Conservation (phyloP, 2,113 vertebrate species). For the Lanius collurio region DNA sequence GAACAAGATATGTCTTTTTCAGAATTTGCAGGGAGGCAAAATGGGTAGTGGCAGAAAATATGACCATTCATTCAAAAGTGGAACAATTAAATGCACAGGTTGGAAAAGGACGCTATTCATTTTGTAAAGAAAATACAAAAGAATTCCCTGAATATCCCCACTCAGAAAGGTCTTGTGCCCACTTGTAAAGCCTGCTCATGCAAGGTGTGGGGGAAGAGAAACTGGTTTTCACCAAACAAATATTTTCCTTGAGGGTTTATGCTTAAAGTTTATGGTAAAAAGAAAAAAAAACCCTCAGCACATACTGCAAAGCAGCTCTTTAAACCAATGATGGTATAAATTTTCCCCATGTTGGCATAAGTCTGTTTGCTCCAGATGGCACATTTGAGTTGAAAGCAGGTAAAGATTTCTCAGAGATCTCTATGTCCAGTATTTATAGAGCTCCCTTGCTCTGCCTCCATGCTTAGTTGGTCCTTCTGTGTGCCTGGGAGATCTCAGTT, state of each 20-base stretch:
- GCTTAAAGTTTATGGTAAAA: not conserved
- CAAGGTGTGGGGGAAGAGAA: not conserved
- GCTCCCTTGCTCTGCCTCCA: not conserved
- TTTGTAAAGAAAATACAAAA: not conserved
- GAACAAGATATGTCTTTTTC: constrained; percentile 28
- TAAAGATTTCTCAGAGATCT: constrained; percentile 1
- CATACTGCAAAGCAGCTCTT: not conserved
- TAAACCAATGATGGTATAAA: not conserved
- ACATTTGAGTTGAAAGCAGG: constrained; percentile 6
- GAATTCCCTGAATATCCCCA: not conserved
- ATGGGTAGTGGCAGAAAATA: not conserved
- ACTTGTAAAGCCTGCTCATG: not conserved
- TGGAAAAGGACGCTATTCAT: not conserved
- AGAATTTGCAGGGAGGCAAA: constrained; percentile 10
- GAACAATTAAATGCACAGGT: not conserved
- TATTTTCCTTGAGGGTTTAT: not conserved
- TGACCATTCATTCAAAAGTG: not conserved
- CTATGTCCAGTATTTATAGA: not conserved
- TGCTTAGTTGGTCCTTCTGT: not conserved
- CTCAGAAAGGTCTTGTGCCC: not conserved
- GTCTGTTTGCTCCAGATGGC: constrained; percentile 32
- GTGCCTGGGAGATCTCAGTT: not conserved
- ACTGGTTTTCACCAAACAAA: constrained; percentile 25
- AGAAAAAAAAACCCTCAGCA: not conserved
- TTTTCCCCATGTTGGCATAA: constrained; percentile 9